Evolutionary conservation across 2,888 invertebrate genomes (phyloP).

Genomic region (Brenthis hecate): DNA sequence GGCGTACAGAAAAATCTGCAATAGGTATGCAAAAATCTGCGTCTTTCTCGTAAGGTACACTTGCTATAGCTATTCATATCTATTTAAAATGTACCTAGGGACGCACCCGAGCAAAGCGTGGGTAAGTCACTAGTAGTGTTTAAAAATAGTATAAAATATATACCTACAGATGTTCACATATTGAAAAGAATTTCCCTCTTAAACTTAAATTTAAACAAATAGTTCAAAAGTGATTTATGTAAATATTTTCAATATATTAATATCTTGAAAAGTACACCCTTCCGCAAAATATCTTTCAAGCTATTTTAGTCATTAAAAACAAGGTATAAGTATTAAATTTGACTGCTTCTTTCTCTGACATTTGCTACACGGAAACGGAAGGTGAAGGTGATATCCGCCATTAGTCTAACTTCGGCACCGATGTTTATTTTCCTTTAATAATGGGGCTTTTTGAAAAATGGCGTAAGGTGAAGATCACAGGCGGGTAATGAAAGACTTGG

Average conservation of each 20-base stretch:
- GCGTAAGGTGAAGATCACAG: conserved; percentile 40
- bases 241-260: conserved; percentile 48
- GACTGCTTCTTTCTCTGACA: neutral
- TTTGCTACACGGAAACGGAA: conserved; percentile 53
- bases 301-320: conserved; percentile 1
- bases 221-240: conserved; percentile 45
- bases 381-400: conserved; percentile 60
- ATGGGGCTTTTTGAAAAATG: conserved; percentile 51
- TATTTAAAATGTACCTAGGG: neutral
- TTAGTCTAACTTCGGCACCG: conserved; percentile 47
- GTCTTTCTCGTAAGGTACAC: no score
- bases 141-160: conserved; percentile 1
- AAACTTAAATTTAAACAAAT: conserved; percentile 27
- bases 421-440: conserved; percentile 48
- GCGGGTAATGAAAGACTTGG: conserved; percentile 38
- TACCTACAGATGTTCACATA: conserved; percentile 30
- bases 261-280: conserved; percentile 41
- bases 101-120: no score
- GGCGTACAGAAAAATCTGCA: no score
- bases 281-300: neutral
- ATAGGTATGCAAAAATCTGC: no score
- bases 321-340: conserved; percentile 3
- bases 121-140: neutral
- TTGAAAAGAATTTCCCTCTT: conserved; percentile 25
- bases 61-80: no score